Percentiles rank a stretch among this genome's conserved stretches.
Conservation (phyloP, 2,888 invertebrate species). For the Sinopyrophorus schimmeli region DNA sequence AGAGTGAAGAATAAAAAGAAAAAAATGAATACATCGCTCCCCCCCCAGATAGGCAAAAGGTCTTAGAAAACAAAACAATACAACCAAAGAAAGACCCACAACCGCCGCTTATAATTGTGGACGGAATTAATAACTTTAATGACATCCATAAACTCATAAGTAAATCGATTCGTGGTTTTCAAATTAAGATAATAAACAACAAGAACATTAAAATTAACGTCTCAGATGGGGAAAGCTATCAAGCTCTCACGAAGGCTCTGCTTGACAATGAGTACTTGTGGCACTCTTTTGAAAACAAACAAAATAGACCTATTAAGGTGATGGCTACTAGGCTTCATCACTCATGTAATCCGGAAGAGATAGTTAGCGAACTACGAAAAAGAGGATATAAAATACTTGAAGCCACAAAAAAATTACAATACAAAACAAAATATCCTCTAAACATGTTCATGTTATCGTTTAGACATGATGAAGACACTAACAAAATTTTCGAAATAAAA, state of each 20-base stretch:
- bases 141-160: background rate
- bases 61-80: background rate
- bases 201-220: constrained; percentile 12
- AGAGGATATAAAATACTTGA: constrained; percentile 14
- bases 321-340: constrained; percentile 14
- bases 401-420: constrained; percentile 10
- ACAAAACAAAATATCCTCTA: constrained; percentile 18
- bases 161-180: too few species aligned
- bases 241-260: constrained; percentile 4
- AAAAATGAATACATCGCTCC: constrained; percentile 19
- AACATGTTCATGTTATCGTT: constrained; percentile 18
- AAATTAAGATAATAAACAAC: too few species aligned
- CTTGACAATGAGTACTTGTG: constrained; percentile 1
- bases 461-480: constrained; percentile 18
- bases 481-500: constrained; percentile 20
- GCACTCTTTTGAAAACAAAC: constrained; percentile 20
- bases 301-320: constrained; percentile 19
- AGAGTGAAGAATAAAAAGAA: constrained; percentile 10
- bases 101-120: constrained; percentile 5
- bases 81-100: constrained; percentile 3
- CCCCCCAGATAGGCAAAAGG: constrained; percentile 5
- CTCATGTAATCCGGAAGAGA: constrained; percentile 8
- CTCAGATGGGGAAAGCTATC: background rate
- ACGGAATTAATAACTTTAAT: constrained; percentile 10
- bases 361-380: constrained; percentile 8